These are phyloP conservation scores for Dolichotis patagonum DNA, from an alignment of 2,113 vertebrate species.

Conservation along the genomic window DNA sequence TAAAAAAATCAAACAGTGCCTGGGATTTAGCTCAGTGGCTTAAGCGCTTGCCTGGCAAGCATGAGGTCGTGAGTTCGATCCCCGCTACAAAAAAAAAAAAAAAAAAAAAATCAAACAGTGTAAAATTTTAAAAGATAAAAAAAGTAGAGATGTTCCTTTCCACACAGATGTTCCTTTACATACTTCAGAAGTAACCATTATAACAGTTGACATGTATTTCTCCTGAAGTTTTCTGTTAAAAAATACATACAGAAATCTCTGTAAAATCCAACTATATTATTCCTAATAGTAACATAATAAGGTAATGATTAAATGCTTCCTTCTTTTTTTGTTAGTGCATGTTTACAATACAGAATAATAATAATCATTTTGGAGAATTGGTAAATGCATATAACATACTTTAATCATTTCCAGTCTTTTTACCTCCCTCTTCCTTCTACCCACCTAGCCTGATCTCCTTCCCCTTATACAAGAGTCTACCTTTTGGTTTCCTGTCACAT, in stretches of 20 bases:
- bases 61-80: too few species aligned
- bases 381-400: background rate
- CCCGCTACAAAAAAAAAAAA: too few species aligned
- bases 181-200: background rate
- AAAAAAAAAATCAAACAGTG: background rate
- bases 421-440: background rate
- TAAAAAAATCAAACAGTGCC: background rate
- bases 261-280: background rate
- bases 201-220: background rate
- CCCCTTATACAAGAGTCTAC: background rate
- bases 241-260: background rate
- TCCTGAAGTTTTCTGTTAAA: slow-evolving; percentile 5
- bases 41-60: too few species aligned
- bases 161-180: background rate
- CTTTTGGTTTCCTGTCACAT: background rate
- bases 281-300: background rate
- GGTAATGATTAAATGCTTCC: slow-evolving; percentile 48
- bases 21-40: too few species aligned
- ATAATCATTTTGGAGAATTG: background rate
- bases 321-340: background rate
- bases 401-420: background rate
- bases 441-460: background rate
- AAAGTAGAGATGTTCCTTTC: background rate
- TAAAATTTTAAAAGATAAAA: background rate
- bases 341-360: background rate